These are phyloP conservation scores for Phrynosoma platyrhinos DNA, from an alignment of 2,113 vertebrate species.

Conservation along the genomic window DNA sequence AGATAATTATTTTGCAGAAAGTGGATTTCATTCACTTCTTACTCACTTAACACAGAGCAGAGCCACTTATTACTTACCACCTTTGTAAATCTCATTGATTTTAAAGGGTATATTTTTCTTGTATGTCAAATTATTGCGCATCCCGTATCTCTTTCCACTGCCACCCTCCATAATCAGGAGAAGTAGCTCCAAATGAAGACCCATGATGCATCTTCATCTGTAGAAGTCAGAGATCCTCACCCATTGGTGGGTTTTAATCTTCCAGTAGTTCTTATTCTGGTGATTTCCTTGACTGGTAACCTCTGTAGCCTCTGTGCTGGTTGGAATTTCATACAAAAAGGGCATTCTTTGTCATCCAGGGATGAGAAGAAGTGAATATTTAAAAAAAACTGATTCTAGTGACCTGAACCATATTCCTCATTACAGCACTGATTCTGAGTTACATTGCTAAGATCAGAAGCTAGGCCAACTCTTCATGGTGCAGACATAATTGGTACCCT, in stretches of 20 bases:
- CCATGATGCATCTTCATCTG: not conserved
- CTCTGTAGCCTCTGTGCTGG: not conserved
- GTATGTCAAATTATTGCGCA: no score
- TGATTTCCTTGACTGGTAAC: not conserved
- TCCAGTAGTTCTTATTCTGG: not conserved
- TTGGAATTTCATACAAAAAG: not conserved
- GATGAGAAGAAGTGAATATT: not conserved
- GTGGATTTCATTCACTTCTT: not conserved
- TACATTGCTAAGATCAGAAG: not conserved
- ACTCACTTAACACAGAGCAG: no score
- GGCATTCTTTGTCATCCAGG: not conserved
- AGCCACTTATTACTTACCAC: no score
- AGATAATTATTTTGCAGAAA: not conserved
- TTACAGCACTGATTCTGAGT: not conserved
- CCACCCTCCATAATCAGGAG: not conserved
- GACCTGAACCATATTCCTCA: not conserved
- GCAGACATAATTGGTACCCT: conserved; percentile 17
- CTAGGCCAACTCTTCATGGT: not conserved
- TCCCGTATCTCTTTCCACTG: not conserved
- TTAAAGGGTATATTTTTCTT: no score
- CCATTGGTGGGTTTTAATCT: not conserved
- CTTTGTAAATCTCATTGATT: no score
- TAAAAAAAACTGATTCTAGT: not conserved
- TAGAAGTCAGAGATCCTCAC: not conserved
- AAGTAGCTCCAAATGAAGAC: not conserved